These are phyloP conservation scores for Prunella fulvescens DNA, from an alignment of 2,113 vertebrate genomes.

Conservation along the genomic window DNA sequence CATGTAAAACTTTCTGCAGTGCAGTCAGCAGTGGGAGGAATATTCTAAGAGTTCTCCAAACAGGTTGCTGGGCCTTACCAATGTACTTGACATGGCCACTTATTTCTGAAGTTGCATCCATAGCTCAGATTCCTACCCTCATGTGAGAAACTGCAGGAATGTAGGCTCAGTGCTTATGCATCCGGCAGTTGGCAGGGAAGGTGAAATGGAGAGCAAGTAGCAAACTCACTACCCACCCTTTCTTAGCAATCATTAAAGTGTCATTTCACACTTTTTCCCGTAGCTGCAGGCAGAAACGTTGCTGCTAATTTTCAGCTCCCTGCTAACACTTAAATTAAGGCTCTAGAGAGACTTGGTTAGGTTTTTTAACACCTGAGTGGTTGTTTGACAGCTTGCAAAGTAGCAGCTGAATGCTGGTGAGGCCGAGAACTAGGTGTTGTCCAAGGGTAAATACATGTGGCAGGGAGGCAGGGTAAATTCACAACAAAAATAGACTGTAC, in stretches of 20 bases:
- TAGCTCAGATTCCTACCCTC: neutral
- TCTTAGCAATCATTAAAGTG: slow-evolving; percentile 53
- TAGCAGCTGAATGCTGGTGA: slow-evolving; percentile 42
- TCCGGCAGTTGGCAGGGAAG: neutral
- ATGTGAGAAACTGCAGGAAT: neutral
- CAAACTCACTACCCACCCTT: slow-evolving; percentile 1
- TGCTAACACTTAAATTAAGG: slow-evolving; percentile 59
- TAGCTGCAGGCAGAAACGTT: slow-evolving; percentile 40
- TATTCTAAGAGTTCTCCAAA: neutral
- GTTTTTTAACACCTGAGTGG: slow-evolving; percentile 47
- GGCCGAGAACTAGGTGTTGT: slow-evolving; percentile 52
- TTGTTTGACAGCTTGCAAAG: slow-evolving; percentile 58
- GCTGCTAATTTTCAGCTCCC: slow-evolving; percentile 64
- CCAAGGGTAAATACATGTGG: slow-evolving; percentile 51
- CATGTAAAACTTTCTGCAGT: neutral
- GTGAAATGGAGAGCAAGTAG: slow-evolving; percentile 22
- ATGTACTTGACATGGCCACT: neutral
- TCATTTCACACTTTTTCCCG: slow-evolving; percentile 8
- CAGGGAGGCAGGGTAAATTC: slow-evolving; percentile 23
- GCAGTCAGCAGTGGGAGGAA: neutral
- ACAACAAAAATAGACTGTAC: slow-evolving; percentile 33
- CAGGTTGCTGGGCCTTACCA: neutral
- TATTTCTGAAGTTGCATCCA: neutral
- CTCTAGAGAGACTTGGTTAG: slow-evolving; percentile 31
- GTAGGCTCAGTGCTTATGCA: neutral